phyloP scores from a whole-genome alignment of 1,140 invertebrate species.

The Mylabris phalerata region DNA sequence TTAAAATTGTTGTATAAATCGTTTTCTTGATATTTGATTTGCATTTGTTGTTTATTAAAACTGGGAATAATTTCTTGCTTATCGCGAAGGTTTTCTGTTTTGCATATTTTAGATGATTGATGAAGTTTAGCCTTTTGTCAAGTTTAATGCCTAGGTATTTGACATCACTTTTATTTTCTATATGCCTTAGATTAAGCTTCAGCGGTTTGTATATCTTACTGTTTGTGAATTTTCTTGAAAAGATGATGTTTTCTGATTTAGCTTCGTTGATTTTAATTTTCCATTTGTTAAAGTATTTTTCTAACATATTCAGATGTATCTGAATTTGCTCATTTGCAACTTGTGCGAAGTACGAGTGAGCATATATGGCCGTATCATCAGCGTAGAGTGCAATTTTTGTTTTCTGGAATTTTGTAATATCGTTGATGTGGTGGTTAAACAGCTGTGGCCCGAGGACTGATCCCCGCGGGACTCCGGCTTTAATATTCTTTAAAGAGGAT shows the following conservation, averaged over 20 bases:
- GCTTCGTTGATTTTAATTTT: constrained; percentile 28
- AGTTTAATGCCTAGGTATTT: constrained; percentile 3
- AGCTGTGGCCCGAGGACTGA: constrained; percentile 21
- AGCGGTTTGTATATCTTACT: background rate
- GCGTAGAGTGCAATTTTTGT: constrained; percentile 5
- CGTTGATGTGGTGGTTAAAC: background rate
- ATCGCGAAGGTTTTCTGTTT: too few species aligned
- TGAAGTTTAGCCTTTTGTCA: constrained; percentile 3
- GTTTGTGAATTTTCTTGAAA: constrained; percentile 12
- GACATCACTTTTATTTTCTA: background rate
- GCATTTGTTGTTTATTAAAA: too few species aligned
- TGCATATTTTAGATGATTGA: background rate
- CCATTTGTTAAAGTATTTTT: constrained; percentile 33
- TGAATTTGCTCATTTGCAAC: constrained; percentile 33
- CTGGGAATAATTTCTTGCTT: too few species aligned
- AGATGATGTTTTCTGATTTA: constrained; percentile 31
- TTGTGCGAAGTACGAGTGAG: constrained; percentile 27
- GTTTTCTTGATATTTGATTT: too few species aligned
- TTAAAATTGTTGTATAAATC: too few species aligned
- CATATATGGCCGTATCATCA: constrained; percentile 17
- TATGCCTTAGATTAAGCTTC: background rate
- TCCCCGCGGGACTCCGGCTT: constrained; percentile 4
- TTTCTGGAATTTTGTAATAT: constrained; percentile 2
- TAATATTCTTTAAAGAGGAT: constrained; percentile 14
- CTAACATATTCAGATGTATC: constrained; percentile 28